A percentile compares a stretch with the other conserved stretches of the same genome.
Conservation (phyloP, 92 coral and sea anemone species). For the Epizoanthus ramosus region DNA sequence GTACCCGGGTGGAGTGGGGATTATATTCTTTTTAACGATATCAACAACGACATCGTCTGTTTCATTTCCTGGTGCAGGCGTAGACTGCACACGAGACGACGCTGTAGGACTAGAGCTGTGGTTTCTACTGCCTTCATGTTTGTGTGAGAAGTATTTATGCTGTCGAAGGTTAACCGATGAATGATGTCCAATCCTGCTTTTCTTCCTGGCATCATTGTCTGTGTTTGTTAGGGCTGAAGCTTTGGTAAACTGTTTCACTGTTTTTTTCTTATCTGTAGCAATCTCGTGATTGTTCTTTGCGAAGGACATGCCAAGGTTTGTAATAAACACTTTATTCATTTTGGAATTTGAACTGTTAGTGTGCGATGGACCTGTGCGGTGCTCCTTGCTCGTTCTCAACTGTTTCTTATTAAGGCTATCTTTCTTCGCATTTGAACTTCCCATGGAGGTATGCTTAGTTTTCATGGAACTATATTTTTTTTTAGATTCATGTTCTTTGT, state of each 20-base stretch:
- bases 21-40: conserved; percentile 23
- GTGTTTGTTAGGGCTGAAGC: background rate
- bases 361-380: background rate
- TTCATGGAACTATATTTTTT: too few relatives aligned
- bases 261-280: background rate
- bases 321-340: background rate
- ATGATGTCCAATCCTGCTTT: too few relatives aligned
- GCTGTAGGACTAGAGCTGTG: background rate
- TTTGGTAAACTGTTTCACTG: background rate
- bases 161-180: too few relatives aligned
- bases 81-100: background rate
- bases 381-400: background rate
- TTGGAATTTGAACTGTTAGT: background rate
- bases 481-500: too few relatives aligned
- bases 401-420: background rate
- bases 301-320: background rate
- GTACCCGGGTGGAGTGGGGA: conserved; percentile 21
- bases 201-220: background rate
- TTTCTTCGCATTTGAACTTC: too few relatives aligned
- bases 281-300: background rate
- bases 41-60: conserved; percentile 22
- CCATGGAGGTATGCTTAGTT: too few relatives aligned
- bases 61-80: background rate
- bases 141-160: too few relatives aligned
- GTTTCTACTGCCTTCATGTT: background rate